A percentile compares a stretch with the other conserved stretches of the same genome.
phyloP scores from a whole-genome alignment of 1,140 invertebrate genomes.

The Nylanderia fulva region DNA sequence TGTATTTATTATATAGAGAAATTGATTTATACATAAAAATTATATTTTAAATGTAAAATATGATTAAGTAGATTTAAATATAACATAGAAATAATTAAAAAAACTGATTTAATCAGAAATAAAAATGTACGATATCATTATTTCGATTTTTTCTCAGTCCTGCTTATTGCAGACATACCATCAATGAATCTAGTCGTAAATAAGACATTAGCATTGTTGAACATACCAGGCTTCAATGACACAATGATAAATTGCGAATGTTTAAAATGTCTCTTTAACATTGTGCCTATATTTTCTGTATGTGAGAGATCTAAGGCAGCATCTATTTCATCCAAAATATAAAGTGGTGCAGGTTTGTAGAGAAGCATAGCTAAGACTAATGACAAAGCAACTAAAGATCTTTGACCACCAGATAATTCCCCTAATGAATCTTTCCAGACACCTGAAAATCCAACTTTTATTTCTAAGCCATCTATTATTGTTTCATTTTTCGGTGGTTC shows the following conservation, averaged over 20 bases:
- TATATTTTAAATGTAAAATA: neutral
- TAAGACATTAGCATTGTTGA: constrained; percentile 99
- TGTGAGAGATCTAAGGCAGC: constrained; percentile 99
- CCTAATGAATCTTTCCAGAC: constrained; percentile 98
- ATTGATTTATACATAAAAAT: neutral
- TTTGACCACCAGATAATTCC: constrained; percentile 98
- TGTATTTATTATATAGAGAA: constrained; percentile 39
- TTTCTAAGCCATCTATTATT: constrained; percentile 95
- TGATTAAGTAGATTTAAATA: neutral
- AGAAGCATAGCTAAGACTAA: constrained; percentile 98
- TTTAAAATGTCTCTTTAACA: constrained; percentile 97
- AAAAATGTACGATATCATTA: constrained; percentile 49
- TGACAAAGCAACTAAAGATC: constrained; percentile 98
- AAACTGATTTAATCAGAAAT: constrained; percentile 4
- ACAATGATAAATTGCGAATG: constrained; percentile 99
- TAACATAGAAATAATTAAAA: neutral
- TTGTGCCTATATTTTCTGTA: constrained; percentile 99
- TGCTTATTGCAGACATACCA: constrained; percentile 95
- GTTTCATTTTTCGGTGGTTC: constrained; percentile 90
- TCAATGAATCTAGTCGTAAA: constrained; percentile 98
- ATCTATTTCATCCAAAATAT: constrained; percentile 99
- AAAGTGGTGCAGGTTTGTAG: constrained; percentile 99
- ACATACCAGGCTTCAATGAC: constrained; percentile 99
- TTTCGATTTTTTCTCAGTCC: constrained; percentile 85
- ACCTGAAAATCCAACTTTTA: constrained; percentile 96